Evolutionary conservation across 2,113 vertebrate species (phyloP).

Genomic region (Brachypteracias leptosomus): DNA sequence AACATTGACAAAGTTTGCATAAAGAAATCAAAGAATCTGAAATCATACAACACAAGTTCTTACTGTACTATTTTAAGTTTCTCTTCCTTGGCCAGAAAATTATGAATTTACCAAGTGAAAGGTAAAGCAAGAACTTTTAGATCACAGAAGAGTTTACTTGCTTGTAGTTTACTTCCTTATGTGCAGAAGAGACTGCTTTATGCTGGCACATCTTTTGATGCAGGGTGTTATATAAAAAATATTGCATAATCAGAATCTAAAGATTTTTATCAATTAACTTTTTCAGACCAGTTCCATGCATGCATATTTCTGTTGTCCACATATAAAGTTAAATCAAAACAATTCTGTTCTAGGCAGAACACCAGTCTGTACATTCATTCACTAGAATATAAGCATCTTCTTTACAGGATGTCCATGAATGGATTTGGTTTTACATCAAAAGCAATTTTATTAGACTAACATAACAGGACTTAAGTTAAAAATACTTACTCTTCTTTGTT

Average conservation of each 20-base stretch:
- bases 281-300: not conserved
- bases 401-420: not conserved
- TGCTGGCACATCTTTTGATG: not conserved
- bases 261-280: not conserved
- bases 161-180: not conserved
- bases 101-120: not conserved
- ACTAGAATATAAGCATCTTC: not conserved
- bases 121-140: not conserved
- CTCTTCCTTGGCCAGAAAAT: not conserved
- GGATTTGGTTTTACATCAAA: not conserved
- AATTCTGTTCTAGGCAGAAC: not conserved
- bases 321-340: not conserved
- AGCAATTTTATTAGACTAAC: not conserved
- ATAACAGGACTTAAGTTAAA: not conserved
- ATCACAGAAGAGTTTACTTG: not conserved
- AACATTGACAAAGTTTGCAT: not conserved
- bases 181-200: not conserved
- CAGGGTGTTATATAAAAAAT: not conserved
- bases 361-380: not conserved
- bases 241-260: not conserved
- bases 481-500: slow-evolving; percentile 76
- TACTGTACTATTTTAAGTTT: not conserved
- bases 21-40: not conserved
- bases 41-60: not conserved
- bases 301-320: not conserved